Conservation (phyloP, 2,113 vertebrate species). For the zebrafish (Danio rerio) region DNA sequence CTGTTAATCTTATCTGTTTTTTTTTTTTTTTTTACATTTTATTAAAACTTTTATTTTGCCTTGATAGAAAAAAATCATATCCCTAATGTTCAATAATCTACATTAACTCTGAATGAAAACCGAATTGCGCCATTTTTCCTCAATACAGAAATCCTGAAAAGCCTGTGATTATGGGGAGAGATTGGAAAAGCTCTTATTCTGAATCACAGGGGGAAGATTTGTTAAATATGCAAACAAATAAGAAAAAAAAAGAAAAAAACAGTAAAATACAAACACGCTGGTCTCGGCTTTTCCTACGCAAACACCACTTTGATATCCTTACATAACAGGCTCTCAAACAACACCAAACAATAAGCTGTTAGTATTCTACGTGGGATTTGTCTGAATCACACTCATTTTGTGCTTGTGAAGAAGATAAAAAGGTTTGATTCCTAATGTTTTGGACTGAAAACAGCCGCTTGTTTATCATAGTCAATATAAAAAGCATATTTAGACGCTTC, state of each 20-base stretch:
- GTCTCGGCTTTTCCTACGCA: background rate
- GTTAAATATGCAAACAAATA: background rate
- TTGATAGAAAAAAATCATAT: no score
- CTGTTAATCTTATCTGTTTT: no score
- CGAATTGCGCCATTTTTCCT: background rate
- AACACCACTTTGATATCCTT: background rate
- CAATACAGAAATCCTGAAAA: background rate
- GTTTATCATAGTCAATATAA: background rate
- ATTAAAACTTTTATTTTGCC: no score
- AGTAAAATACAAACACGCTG: background rate
- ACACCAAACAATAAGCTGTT: conserved; percentile 3
- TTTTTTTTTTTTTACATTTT: no score
- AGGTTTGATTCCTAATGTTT: background rate
- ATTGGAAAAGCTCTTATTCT: background rate
- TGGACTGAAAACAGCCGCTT: background rate
- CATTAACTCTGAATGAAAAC: background rate
- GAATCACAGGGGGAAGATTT: background rate
- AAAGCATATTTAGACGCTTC: background rate
- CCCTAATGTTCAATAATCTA: no score
- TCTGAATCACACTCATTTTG: conserved; percentile 1
- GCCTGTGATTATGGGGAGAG: background rate
- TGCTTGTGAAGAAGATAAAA: background rate
- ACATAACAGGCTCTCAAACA: background rate
- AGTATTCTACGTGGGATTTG: conserved; percentile 7
- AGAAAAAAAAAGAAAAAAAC: background rate